Evolutionary conservation across 2,113 vertebrate genomes (phyloP).

Genomic region (Myotis lucifugus): DNA sequence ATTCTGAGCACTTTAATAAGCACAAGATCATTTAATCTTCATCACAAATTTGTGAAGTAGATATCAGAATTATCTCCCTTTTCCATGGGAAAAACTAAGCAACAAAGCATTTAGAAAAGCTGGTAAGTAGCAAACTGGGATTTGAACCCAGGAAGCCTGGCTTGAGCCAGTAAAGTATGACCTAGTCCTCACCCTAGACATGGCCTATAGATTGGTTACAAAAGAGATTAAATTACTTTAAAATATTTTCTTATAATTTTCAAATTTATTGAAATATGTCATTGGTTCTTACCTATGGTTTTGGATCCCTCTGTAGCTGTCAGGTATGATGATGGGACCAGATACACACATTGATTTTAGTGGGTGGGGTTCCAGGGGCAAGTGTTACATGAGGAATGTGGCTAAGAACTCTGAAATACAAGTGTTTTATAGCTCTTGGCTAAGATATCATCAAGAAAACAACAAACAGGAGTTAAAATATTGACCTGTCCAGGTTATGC

Average conservation of each 20-base stretch:
- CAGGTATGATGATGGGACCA: background rate
- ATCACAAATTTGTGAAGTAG: background rate
- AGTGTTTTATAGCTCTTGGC: background rate
- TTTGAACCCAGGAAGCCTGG: background rate
- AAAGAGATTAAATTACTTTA: background rate
- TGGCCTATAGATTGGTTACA: background rate
- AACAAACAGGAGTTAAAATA: background rate
- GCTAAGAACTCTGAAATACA: background rate
- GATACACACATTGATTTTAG: background rate
- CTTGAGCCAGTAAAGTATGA: background rate
- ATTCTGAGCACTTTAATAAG: background rate
- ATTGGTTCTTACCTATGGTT: background rate
- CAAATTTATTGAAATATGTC: background rate
- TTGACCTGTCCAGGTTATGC: background rate
- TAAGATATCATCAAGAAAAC: background rate
- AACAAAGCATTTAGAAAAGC: background rate
- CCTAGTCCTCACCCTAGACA: background rate
- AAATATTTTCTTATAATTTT: constrained; percentile 17
- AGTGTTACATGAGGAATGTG: background rate
- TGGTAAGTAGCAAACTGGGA: background rate
- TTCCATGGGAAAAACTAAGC: background rate
- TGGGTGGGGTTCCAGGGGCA: background rate
- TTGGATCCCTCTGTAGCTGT: background rate
- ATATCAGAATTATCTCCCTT: background rate
- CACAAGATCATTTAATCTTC: background rate